Evolutionary conservation across 2,113 vertebrate species (phyloP), one percentile per base, ranked within the genome.

Genomic region (Cepphus grylle): DNA sequence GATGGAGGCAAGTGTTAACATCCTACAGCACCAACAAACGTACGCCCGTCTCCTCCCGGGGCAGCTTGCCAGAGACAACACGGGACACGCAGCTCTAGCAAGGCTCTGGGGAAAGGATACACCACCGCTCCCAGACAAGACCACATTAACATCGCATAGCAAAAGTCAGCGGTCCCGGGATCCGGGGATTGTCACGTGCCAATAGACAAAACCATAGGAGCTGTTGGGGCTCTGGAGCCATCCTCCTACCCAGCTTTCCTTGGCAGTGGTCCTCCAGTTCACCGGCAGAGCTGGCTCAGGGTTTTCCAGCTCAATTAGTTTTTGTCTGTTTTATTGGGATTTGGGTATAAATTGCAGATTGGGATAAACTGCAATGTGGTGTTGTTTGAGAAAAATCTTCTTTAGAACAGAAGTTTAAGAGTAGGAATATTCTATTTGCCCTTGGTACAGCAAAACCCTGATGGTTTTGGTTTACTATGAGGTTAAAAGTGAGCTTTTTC

Each of bases 151-250:
- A 8, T 17, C 30, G 63, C 43, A 11, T 0, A 30, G 38, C 22
- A 11, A 40, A 66, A 83, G 32, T 12, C 22, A 12, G 13, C 0
- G 0, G 47, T 34, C 7, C 56, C 16, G 20, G 30, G 36, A 8
- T 36, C 30, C 8, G 0, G 36, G 36, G 66, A n/a, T 63, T 30
- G 34, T 50, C 22, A 2, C 9, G 26, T 20, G 59, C 49, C 88
- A 59, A 16, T 3, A 43, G 40, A 49, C 40, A 45, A 76, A 77
- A 11, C 3, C 22, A 2, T 0, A 3, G 1, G 19, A 86, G 50
- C 67, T 53, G 0, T 3, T 14, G 9, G 67, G 27, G 45, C 47
- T 59, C n/a, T 5, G 62, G 81, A 73, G 76, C 49, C 70, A 79
- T 23, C 32, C 8, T 34, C 49, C 72, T 29, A 77, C 69, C 15